Base-by-base conservation (phyloP, 2,888 invertebrate species). In the Himalopsyche japonica region DNA sequence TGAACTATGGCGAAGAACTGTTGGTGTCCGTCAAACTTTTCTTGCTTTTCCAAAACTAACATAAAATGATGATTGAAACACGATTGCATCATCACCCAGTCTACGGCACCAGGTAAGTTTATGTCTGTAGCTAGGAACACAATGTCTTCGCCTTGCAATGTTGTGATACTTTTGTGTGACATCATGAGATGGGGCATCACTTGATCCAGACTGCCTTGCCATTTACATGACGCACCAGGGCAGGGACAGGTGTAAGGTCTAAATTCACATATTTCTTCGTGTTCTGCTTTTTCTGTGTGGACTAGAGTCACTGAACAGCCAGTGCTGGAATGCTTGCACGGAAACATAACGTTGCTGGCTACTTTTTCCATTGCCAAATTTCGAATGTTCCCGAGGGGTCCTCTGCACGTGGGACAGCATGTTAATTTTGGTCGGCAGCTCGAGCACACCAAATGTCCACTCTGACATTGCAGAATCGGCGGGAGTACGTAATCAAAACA, bases 1-100 rank as follows among this genome's bases (percentile, higher is more conserved):
- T 99, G 99, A 48, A 99, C 99, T 89, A 99, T 99, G 30, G 99
- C 99, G 93, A 98, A 98, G 91, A 98, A 98, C 90, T 98, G 98
- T 89, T 98, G 98, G 89, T 97, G 97, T 0, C 98, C 98, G 92
- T 99, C 98, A 90, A 96, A 98, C 90, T 99, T 99, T 89, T 98
- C 98, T 91, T 98, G 98, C 90, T 99, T 99, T 90, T 99, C 99
- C 80, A 99, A 93, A 48, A 99, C 99, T 87, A 99, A 94, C 99
- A 99, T 99, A 89, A 99, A 99, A 91, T 99, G 98, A 90, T 98
- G 98, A 83, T 98, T 98, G 90, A 99, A 99, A 91, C 99, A 99
- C 37, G 98, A 98, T 92, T 99, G 99, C 99, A 99, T 99, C 99
- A 99, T 99, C 4, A 98, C 98, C 99, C 99, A 99, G 91, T 99